Conservation (phyloP, 1,140 invertebrate genomes). For the Monomorium pharaonis region DNA sequence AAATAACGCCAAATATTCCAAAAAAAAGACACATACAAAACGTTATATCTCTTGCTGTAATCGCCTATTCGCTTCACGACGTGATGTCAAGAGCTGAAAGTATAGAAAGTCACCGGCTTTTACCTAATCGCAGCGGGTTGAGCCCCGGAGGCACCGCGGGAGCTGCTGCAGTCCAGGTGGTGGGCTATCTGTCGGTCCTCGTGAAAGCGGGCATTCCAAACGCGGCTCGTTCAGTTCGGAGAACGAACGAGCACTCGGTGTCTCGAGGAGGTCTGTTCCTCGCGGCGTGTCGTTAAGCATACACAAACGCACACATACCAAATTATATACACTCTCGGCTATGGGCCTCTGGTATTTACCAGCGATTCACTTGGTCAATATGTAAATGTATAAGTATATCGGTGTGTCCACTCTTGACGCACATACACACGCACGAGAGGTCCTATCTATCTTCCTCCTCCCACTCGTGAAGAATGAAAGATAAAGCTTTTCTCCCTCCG, state of each 20-base stretch:
- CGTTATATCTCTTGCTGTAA: neutral
- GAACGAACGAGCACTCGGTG: conserved; percentile 21
- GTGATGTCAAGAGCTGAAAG: conserved; percentile 11
- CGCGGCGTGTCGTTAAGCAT: conserved; percentile 33
- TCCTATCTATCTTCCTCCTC: conserved; percentile 30
- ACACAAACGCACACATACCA: conserved; percentile 10
- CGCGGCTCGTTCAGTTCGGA: conserved; percentile 9
- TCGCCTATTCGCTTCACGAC: neutral
- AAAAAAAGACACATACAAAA: neutral
- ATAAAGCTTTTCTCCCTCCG: conserved; percentile 21
- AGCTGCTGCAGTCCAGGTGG: neutral
- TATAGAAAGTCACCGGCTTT: conserved; percentile 36
- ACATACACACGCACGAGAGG: neutral
- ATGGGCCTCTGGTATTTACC: conserved; percentile 28
- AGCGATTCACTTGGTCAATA: conserved; percentile 26
- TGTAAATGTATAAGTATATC: neutral
- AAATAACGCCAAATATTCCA: neutral
- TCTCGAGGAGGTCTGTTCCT: conserved; percentile 28
- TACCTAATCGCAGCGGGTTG: conserved; percentile 17
- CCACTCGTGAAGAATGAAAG: conserved; percentile 8
- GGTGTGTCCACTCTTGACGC: neutral
- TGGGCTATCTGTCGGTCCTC: conserved; percentile 24
- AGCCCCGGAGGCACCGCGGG: neutral
- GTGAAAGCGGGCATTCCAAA: conserved; percentile 40
- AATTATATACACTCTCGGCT: conserved; percentile 33